These are phyloP conservation scores for Rhaphigaster nebulosa DNA, from an alignment of 2,888 invertebrate genomes.

Conservation along the genomic window DNA sequence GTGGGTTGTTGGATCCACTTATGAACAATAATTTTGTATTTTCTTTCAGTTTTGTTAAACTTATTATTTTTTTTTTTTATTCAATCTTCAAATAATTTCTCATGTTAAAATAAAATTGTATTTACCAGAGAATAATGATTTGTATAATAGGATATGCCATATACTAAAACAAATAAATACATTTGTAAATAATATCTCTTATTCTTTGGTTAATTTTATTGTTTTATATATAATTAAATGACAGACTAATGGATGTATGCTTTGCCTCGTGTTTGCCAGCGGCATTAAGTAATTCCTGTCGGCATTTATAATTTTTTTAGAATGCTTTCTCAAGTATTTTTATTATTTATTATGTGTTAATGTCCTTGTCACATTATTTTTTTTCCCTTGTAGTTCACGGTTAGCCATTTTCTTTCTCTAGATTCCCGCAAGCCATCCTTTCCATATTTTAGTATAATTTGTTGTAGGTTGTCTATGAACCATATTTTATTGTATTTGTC, in stretches of 20 bases:
- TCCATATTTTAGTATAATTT: background rate
- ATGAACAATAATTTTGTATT: constrained; percentile 29
- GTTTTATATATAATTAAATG: background rate
- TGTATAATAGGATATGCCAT: constrained; percentile 47
- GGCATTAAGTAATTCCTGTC: background rate
- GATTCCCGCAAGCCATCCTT: background rate
- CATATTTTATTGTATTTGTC: background rate
- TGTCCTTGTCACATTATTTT: background rate
- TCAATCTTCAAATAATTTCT: background rate
- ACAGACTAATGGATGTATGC: background rate
- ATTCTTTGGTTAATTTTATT: constrained; percentile 14
- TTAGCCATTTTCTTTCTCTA: constrained; percentile 2
- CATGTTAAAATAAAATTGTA: constrained; percentile 26
- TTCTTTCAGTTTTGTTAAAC: constrained; percentile 17
- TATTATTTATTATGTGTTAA: constrained; percentile 3
- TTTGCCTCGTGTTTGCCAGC: background rate
- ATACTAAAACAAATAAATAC: constrained; percentile 17
- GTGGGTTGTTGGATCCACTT: background rate
- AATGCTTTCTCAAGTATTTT: constrained; percentile 20
- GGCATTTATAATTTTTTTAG: constrained; percentile 26
- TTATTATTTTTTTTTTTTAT: background rate
- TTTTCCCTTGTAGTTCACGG: background rate
- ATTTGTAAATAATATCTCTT: constrained; percentile 21
- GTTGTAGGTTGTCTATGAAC: constrained; percentile 4
- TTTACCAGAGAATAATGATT: constrained; percentile 29